A percentile compares a stretch with the other conserved stretches of the same genome.
Conservation (phyloP, 2,888 invertebrate species). For the Melipona beecheii region DNA sequence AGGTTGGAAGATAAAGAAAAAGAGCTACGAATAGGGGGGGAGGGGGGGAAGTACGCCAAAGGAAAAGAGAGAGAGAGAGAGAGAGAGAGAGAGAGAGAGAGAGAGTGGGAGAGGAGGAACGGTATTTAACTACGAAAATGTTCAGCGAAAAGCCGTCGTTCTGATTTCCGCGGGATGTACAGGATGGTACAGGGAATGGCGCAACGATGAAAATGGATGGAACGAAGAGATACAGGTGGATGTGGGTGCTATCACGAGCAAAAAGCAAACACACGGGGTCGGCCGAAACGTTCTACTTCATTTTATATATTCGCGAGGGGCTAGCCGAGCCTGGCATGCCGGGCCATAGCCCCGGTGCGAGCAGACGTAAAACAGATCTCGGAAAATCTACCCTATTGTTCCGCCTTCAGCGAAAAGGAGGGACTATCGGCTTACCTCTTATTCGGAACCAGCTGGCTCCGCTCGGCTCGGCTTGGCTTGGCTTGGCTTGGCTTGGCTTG, state of each 20-base stretch:
- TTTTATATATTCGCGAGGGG: conserved; percentile 64
- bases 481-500: conserved; percentile 16
- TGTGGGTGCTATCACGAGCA: conserved; percentile 50
- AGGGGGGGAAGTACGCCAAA: neutral
- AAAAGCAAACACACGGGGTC: conserved; percentile 58
- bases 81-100: neutral
- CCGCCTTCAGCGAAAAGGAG: conserved; percentile 57
- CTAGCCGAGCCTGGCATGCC: conserved; percentile 32
- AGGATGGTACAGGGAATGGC: conserved; percentile 4
- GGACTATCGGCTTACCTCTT: conserved; percentile 70
- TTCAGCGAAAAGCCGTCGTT: conserved; percentile 61
- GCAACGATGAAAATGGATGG: conserved; percentile 49
- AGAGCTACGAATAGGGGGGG: neutral
- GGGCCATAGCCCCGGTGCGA: conserved; percentile 26
- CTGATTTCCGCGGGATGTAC: conserved; percentile 41
- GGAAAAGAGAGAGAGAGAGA: neutral
- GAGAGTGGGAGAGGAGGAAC: neutral
- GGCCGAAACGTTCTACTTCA: conserved; percentile 70
- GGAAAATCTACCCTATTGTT: conserved; percentile 72
- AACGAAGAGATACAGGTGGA: conserved; percentile 52
- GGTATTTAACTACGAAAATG: conserved; percentile 73
- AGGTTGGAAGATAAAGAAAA: conserved; percentile 42
- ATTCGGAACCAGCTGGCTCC: conserved; percentile 17
- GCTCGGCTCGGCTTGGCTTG: conserved; percentile 18
- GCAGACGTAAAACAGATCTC: conserved; percentile 64